These are phyloP conservation scores for Okapia johnstoni DNA, from an alignment of 2,113 vertebrate genomes.

Conservation along the genomic window DNA sequence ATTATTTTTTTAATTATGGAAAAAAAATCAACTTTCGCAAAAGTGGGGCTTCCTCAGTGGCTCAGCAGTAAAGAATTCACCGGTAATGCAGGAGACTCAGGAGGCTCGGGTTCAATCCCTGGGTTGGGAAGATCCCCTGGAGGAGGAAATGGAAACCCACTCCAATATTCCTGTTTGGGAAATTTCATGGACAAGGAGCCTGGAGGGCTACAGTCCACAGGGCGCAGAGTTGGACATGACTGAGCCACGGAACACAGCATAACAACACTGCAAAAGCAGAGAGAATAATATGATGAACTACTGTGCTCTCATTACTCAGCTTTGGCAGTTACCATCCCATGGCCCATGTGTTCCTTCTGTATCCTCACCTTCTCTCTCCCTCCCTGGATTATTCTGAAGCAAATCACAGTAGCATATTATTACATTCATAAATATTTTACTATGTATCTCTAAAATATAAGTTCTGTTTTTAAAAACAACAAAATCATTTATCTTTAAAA, in stretches of 20 bases:
- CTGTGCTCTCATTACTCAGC: neutral
- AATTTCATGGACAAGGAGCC: neutral
- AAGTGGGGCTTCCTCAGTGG: neutral
- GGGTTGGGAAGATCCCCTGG: neutral
- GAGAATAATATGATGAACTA: slow-evolving; percentile 11
- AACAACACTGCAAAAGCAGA: neutral
- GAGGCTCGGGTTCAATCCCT: neutral
- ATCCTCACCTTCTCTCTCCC: neutral
- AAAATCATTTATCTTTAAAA: slow-evolving; percentile 20
- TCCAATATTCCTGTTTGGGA: neutral
- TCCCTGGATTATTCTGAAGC: slow-evolving; percentile 23
- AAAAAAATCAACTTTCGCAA: neutral
- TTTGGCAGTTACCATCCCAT: neutral
- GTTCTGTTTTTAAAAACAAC: neutral
- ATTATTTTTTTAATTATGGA: neutral
- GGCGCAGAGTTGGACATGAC: neutral
- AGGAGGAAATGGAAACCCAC: neutral
- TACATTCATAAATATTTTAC: slow-evolving; percentile 19
- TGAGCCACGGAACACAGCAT: neutral
- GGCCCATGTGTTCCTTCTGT: neutral
- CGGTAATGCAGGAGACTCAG: neutral
- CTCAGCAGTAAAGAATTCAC: neutral
- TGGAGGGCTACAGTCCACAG: neutral
- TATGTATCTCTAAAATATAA: neutral
- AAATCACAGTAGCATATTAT: slow-evolving; percentile 1